These are phyloP conservation scores for Pelecanus crispus DNA, from an alignment of 2,113 vertebrate genomes.

Conservation along the genomic window DNA sequence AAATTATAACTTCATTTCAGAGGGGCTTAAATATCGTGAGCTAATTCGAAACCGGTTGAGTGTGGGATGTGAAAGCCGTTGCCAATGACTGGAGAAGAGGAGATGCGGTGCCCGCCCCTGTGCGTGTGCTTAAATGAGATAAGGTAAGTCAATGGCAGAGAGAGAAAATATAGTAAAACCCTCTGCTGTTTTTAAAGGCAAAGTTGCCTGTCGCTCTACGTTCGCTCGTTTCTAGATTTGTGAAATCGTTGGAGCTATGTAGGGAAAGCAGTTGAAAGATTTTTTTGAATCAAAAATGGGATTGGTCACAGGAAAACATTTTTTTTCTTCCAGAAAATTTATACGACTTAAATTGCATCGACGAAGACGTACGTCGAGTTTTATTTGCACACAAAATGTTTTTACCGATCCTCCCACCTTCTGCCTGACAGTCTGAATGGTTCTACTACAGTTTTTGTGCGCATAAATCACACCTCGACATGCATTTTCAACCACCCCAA, in stretches of 20 bases:
- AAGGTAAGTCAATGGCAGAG: neutral
- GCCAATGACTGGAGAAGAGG: neutral
- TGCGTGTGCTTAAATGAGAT: accelerated
- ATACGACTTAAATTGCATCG: neutral
- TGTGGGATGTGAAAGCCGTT: neutral
- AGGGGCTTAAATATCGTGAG: neutral
- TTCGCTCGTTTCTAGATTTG: neutral
- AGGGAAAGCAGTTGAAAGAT: neutral
- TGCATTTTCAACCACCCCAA: neutral
- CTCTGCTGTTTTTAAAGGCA: accelerated
- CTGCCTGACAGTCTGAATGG: too few relatives aligned
- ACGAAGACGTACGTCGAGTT: accelerated
- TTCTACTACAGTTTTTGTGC: neutral
- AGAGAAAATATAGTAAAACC: neutral
- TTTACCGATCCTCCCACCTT: neutral
- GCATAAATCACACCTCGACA: accelerated
- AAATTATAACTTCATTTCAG: neutral
- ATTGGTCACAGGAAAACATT: neutral
- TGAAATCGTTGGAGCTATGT: neutral
- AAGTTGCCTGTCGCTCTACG: accelerated
- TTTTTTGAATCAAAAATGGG: neutral
- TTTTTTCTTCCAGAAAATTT: neutral
- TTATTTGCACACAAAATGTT: neutral
- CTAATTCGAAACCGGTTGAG: neutral
- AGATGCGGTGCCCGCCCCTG: neutral